A percentile compares a stretch with the other conserved stretches of the same genome.
Evolutionary conservation across 2,113 vertebrate genomes (phyloP).

Genomic region (Arizona elegans): DNA sequence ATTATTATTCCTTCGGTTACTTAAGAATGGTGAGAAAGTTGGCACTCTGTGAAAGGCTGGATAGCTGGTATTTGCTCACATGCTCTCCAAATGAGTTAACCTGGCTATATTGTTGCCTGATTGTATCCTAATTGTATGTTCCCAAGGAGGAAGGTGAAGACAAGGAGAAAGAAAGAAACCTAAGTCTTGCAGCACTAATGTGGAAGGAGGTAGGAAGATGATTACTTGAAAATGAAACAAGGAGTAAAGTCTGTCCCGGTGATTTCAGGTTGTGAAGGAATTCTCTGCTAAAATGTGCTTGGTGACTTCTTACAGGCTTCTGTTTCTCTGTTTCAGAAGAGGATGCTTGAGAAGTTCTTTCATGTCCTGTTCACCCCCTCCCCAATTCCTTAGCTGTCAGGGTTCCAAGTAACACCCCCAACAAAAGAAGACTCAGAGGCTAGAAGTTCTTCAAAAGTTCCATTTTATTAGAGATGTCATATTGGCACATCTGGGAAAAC

Average conservation of each 20-base stretch:
- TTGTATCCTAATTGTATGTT: conserved; percentile 23
- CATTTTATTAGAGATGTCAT: too few relatives aligned
- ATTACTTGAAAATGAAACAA: neutral
- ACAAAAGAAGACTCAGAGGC: too few relatives aligned
- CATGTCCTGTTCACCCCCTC: neutral
- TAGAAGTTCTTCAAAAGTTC: too few relatives aligned
- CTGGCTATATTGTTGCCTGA: conserved; percentile 27
- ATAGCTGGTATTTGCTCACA: conserved; percentile 31
- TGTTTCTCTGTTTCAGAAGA: neutral
- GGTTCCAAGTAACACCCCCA: too few relatives aligned
- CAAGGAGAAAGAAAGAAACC: neutral
- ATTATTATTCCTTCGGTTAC: conserved; percentile 51
- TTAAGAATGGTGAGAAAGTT: conserved; percentile 57
- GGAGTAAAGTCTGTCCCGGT: neutral
- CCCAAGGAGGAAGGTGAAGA: neutral
- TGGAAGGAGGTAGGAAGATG: neutral
- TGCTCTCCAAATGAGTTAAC: conserved; percentile 40
- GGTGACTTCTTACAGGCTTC: neutral
- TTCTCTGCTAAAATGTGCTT: neutral
- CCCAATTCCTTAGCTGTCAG: neutral
- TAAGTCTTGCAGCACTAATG: neutral
- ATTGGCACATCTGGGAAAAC: too few relatives aligned
- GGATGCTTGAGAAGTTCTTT: neutral
- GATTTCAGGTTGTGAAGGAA: neutral
- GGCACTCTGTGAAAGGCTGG: conserved; percentile 30